Percentiles rank a stretch among this genome's conserved stretches.
Evolutionary conservation across 2,888 invertebrate species (phyloP).

Genomic region (Ochropleura plecta): DNA sequence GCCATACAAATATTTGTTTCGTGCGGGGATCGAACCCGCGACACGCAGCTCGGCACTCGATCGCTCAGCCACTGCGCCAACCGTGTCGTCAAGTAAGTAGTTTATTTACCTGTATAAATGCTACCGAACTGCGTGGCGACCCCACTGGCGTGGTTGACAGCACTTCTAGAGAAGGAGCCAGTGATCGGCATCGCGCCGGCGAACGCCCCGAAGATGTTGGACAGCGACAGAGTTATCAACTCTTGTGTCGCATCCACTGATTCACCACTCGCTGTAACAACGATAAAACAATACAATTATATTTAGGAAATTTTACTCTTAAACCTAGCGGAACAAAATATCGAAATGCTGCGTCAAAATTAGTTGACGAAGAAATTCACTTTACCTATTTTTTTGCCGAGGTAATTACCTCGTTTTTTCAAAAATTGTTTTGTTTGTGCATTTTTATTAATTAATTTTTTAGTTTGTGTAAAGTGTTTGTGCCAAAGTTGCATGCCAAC

Average conservation of each 20-base stretch:
- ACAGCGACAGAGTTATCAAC: slow-evolving; percentile 95
- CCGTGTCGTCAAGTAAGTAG: too few relatives aligned
- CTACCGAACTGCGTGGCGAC: slow-evolving; percentile 97
- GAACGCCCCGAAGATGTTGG: slow-evolving; percentile 96
- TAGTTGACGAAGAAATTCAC: neutral
- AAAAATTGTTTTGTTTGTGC: too few relatives aligned
- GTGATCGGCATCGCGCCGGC: slow-evolving; percentile 97
- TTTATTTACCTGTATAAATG: slow-evolving; percentile 92
- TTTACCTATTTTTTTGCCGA: neutral
- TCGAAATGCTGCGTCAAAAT: neutral
- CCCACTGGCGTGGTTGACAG: slow-evolving; percentile 98
- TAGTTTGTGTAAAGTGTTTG: too few relatives aligned
- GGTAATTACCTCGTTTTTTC: too few relatives aligned
- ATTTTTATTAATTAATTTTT: too few relatives aligned
- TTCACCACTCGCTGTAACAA: slow-evolving; percentile 92
- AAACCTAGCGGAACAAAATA: too few relatives aligned
- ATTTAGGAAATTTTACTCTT: neutral
- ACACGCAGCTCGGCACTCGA: too few relatives aligned
- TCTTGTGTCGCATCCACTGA: slow-evolving; percentile 97
- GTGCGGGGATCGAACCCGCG: too few relatives aligned
- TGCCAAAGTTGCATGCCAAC: too few relatives aligned
- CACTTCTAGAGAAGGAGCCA: slow-evolving; percentile 97
- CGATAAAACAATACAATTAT: neutral
- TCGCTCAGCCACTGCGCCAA: too few relatives aligned
- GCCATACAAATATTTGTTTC: too few relatives aligned